Conservation (phyloP, 2,888 invertebrate genomes). For the Melipona bicolor region DNA sequence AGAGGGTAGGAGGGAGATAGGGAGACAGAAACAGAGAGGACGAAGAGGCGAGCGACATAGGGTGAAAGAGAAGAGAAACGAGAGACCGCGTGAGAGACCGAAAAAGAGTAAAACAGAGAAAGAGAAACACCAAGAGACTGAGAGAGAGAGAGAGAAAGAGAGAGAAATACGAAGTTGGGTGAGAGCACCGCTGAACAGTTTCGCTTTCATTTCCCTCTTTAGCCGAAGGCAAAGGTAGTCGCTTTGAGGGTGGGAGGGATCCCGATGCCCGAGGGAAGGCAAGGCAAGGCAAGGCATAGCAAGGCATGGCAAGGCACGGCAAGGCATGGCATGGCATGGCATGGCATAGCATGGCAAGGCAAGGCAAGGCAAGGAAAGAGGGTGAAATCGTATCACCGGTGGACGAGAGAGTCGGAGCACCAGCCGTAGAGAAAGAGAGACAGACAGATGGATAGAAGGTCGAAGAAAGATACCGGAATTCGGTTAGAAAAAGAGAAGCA, state of each 20-base stretch:
- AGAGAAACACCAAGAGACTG: slow-evolving; percentile 13
- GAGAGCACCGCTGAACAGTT: slow-evolving; percentile 83
- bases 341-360: slow-evolving; percentile 38
- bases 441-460: slow-evolving; percentile 20
- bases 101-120: slow-evolving; percentile 43
- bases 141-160: slow-evolving; percentile 46
- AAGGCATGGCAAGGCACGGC: slow-evolving; percentile 47
- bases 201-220: slow-evolving; percentile 83
- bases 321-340: slow-evolving; percentile 48
- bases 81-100: slow-evolving; percentile 61
- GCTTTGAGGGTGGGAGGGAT: slow-evolving; percentile 56
- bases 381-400: slow-evolving; percentile 58
- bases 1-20: slow-evolving; percentile 27
- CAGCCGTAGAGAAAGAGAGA: slow-evolving; percentile 41
- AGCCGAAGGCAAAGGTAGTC: slow-evolving; percentile 76
- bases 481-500: slow-evolving; percentile 49
- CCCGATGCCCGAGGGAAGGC: slow-evolving; percentile 67
- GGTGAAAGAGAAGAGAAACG: slow-evolving; percentile 49
- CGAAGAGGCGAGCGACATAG: slow-evolving; percentile 27
- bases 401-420: slow-evolving; percentile 49
- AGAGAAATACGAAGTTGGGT: slow-evolving; percentile 69
- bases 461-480: slow-evolving; percentile 44
- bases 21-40: slow-evolving; percentile 28
- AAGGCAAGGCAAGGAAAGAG: slow-evolving; percentile 62
- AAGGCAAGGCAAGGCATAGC: slow-evolving; percentile 45